Conservation (phyloP, 2,888 invertebrate genomes). For the Xestia xanthographa region DNA sequence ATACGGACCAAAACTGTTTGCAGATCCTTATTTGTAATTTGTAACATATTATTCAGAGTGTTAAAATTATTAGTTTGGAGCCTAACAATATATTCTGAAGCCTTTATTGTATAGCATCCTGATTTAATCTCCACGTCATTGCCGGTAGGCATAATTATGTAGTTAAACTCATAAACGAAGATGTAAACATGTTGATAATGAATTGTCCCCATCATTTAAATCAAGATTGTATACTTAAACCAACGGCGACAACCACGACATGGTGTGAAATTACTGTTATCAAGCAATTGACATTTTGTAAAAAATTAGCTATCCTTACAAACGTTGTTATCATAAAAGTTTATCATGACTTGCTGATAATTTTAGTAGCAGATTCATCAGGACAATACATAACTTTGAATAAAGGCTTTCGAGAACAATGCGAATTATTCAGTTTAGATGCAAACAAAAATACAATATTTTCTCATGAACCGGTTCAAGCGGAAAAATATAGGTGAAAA, state of each 20-base stretch:
- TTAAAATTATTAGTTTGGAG: background rate
- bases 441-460: background rate
- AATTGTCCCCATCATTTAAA: slow-evolving; percentile 14
- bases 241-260: slow-evolving; percentile 1
- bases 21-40: slow-evolving; percentile 26
- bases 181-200: slow-evolving; percentile 19
- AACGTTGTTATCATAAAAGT: slow-evolving; percentile 12
- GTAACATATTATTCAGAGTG: background rate
- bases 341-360: slow-evolving; percentile 13
- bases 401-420: background rate
- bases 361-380: background rate
- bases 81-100: background rate
- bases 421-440: background rate
- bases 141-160: slow-evolving; percentile 7
- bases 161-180: slow-evolving; percentile 9
- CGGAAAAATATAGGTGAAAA: background rate
- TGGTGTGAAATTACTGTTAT: slow-evolving; percentile 19
- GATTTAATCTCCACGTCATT: background rate
- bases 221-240: slow-evolving; percentile 2
- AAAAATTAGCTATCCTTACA: background rate
- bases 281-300: slow-evolving; percentile 16
- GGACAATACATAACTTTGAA: background rate
- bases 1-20: background rate
- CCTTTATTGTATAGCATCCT: background rate
- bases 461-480: background rate